These are phyloP conservation scores for Harpalus rufipes DNA, from an alignment of 2,888 invertebrate species.

Conservation along the genomic window DNA sequence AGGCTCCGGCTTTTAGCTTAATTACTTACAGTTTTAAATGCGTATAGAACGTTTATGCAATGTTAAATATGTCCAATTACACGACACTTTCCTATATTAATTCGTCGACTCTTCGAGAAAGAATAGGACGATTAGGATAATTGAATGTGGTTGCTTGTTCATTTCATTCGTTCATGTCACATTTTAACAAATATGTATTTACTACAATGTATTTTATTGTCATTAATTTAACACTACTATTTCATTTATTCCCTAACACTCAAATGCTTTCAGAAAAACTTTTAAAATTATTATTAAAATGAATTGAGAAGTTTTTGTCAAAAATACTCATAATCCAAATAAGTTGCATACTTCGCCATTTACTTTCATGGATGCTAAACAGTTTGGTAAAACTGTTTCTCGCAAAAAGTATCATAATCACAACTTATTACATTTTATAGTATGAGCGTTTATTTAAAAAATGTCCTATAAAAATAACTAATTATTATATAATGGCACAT, in stretches of 20 bases:
- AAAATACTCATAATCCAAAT: too few relatives aligned
- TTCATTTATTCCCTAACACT: neutral
- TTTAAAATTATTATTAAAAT: too few relatives aligned
- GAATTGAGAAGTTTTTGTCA: too few relatives aligned
- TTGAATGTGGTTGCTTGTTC: slow-evolving; percentile 17
- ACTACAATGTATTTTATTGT: neutral
- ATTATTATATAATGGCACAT: too few relatives aligned
- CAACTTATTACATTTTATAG: too few relatives aligned
- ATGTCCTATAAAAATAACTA: too few relatives aligned
- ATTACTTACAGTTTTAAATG: slow-evolving; percentile 64
- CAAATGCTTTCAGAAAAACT: neutral
- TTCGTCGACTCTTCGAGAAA: slow-evolving; percentile 35
- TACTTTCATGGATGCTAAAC: too few relatives aligned
- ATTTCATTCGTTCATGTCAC: slow-evolving; percentile 41
- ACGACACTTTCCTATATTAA: slow-evolving; percentile 56
- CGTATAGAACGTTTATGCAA: slow-evolving; percentile 55
- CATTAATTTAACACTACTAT: neutral
- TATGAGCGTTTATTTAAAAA: too few relatives aligned
- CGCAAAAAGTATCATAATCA: too few relatives aligned
- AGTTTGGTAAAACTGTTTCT: too few relatives aligned
- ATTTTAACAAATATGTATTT: neutral
- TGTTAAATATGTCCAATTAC: slow-evolving; percentile 62
- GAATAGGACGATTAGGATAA: slow-evolving; percentile 13
- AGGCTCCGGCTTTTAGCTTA: slow-evolving; percentile 62
- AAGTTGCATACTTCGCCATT: too few relatives aligned